Evolutionary conservation across 2,113 vertebrate genomes (phyloP).

Genomic region (Microtus montanus): DNA sequence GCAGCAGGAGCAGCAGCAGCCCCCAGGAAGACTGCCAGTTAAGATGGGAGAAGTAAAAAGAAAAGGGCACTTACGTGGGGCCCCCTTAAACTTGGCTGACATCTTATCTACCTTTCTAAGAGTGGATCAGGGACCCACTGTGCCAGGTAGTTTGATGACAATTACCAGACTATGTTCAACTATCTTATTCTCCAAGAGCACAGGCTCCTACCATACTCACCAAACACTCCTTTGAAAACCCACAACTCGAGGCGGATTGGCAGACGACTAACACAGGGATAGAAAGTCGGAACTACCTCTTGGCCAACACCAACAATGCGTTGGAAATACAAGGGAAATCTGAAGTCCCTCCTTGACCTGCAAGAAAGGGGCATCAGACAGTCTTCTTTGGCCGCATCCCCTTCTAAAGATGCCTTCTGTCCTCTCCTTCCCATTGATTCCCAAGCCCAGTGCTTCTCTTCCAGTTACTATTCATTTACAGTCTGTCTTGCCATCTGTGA

Average conservation of each 20-base stretch:
- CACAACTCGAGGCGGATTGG: accelerated
- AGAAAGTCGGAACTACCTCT: accelerated
- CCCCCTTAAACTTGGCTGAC: neutral
- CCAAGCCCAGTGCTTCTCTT: too few relatives aligned
- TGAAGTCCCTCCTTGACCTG: accelerated
- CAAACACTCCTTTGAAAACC: neutral
- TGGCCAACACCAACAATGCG: accelerated
- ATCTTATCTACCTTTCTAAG: neutral
- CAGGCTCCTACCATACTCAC: neutral
- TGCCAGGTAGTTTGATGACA: neutral
- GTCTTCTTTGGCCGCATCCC: too few relatives aligned
- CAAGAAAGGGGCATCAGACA: too few relatives aligned
- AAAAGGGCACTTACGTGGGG: neutral
- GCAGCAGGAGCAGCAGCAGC: too few relatives aligned
- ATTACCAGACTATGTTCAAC: accelerated
- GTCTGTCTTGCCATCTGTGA: too few relatives aligned
- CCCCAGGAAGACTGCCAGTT: too few relatives aligned
- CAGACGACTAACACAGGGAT: accelerated
- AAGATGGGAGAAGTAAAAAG: too few relatives aligned
- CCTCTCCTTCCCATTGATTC: too few relatives aligned
- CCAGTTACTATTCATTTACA: too few relatives aligned
- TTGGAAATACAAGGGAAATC: accelerated
- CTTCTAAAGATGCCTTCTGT: too few relatives aligned
- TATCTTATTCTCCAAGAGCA: neutral
- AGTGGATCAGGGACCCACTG: neutral